These are phyloP conservation scores for Trochalopteron elliotii DNA, from an alignment of 2,113 vertebrate genomes.

Conservation along the genomic window DNA sequence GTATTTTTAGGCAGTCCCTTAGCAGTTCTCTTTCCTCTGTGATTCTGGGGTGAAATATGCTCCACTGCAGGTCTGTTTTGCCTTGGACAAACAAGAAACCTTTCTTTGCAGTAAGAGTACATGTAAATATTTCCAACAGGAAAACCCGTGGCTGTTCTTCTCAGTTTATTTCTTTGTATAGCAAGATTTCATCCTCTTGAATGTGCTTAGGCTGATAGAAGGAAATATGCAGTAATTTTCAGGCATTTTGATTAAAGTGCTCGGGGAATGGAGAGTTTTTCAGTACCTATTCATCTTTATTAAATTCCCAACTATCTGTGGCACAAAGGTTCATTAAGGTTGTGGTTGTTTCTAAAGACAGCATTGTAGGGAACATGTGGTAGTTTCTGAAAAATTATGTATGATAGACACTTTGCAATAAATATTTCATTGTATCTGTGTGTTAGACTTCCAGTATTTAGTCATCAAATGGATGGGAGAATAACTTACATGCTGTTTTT, in stretches of 20 bases:
- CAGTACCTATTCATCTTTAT: background rate
- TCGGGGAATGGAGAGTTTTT: background rate
- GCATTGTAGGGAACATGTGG: background rate
- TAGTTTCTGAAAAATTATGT: background rate
- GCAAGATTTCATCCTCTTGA: background rate
- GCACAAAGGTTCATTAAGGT: background rate
- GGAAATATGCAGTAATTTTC: background rate
- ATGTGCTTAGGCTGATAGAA: background rate
- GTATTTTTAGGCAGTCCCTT: background rate
- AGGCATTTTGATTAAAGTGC: background rate
- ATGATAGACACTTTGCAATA: background rate
- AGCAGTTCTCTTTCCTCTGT: fast-evolving
- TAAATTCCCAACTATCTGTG: background rate
- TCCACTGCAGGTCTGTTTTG: background rate
- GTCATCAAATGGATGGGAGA: background rate
- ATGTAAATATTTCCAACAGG: background rate
- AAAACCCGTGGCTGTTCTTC: background rate
- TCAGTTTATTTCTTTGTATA: background rate
- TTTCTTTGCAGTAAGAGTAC: background rate
- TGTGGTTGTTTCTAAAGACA: background rate
- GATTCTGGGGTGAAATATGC: background rate
- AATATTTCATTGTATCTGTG: background rate
- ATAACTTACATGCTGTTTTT: background rate
- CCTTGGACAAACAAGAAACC: background rate
- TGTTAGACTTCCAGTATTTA: background rate